Evolutionary conservation across 2,797 vertebrate genomes (phyloP).

Genomic region (Jordanella pulchra): DNA sequence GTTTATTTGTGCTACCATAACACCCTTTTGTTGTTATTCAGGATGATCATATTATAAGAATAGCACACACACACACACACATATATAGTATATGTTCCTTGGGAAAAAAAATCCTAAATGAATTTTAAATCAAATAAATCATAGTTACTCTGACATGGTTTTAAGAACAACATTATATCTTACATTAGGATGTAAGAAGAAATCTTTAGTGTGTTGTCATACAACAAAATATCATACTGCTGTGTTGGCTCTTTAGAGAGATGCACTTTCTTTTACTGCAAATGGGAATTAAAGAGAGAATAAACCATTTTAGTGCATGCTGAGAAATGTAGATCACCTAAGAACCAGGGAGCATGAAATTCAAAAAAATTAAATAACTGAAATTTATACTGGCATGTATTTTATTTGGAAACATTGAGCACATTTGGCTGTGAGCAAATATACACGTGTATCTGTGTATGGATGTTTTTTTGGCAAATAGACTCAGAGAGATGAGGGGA

Average conservation of each 20-base stretch:
- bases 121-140: conserved; percentile 18
- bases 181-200: conserved; percentile 41
- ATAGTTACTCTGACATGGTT: conserved; percentile 12
- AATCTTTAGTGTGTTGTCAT: conserved; percentile 49
- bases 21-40: not conserved
- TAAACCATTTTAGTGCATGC: conserved; percentile 38
- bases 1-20: not conserved
- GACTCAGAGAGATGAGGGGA: not conserved
- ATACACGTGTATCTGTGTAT: conserved; percentile 22
- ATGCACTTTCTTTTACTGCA: conserved; percentile 14
- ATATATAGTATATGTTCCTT: not conserved
- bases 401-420: conserved; percentile 24
- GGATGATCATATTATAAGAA: not conserved
- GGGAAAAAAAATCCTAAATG: not conserved
- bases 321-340: conserved; percentile 43
- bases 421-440: conserved; percentile 40
- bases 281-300: conserved; percentile 51
- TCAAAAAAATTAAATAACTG: conserved; percentile 35
- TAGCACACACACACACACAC: too few species aligned
- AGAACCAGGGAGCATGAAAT: conserved; percentile 25
- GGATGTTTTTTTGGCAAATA: conserved; percentile 25
- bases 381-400: not conserved
- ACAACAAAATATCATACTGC: conserved; percentile 34
- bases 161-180: conserved; percentile 14
- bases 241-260: conserved; percentile 23